Evolutionary conservation across 2,797 vertebrate species (phyloP).

Genomic region (Pipistrellus kuhlii): DNA sequence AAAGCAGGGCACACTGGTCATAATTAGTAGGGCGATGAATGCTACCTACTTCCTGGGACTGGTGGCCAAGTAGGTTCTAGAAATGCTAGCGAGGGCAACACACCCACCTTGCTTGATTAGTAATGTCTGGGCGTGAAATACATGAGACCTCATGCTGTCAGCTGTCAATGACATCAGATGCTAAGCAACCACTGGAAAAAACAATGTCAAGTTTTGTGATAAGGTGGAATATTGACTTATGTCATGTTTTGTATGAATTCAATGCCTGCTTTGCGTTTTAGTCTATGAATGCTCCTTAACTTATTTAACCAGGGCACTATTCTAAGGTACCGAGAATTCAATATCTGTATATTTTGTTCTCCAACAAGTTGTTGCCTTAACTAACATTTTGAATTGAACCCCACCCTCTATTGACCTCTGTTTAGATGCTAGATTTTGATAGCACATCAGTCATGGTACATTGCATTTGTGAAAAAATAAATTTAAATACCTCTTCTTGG

Average conservation of each 20-base stretch:
- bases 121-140: background rate
- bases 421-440: background rate
- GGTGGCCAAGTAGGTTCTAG: background rate
- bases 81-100: background rate
- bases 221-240: background rate
- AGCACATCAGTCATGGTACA: background rate
- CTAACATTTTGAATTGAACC: background rate
- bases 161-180: background rate
- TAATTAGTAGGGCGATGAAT: background rate
- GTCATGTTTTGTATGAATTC: background rate
- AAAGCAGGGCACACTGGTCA: background rate
- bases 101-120: background rate
- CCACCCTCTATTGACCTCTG: background rate
- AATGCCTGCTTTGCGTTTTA: background rate
- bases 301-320: background rate
- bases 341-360: background rate
- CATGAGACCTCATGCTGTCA: background rate
- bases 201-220: background rate
- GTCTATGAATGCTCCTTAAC: background rate
- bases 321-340: background rate
- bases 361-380: background rate
- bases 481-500: background rate
- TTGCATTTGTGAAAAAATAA: constrained; percentile 39
- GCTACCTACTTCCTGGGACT: background rate
- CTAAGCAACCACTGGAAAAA: background rate